Conservation (phyloP, 2,797 vertebrate species). For the Ara ararauna region DNA sequence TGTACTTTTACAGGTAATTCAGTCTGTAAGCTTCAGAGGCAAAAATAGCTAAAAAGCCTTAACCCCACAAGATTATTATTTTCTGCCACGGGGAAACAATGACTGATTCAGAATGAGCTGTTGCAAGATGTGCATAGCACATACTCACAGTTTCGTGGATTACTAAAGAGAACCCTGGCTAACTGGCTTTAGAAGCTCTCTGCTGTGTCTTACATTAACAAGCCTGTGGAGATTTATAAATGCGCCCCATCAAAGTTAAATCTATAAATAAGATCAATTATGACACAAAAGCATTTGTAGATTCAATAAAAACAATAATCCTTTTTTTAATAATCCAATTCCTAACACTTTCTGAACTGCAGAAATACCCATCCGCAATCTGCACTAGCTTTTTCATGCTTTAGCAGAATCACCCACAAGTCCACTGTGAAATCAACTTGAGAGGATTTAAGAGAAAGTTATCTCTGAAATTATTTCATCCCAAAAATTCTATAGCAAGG, state of each 20-base stretch:
- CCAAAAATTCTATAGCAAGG: neutral
- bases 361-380: neutral
- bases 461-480: slow-evolving; percentile 20
- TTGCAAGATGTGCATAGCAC: neutral
- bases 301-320: neutral
- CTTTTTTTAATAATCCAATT: neutral
- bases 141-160: neutral
- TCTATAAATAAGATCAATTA: neutral
- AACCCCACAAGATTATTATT: neutral
- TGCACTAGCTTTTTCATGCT: neutral
- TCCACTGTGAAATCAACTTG: neutral
- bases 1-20: neutral
- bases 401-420: neutral
- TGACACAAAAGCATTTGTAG: neutral
- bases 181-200: neutral
- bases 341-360: neutral
- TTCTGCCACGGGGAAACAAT: neutral
- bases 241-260: accelerated
- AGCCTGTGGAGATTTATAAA: neutral
- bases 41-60: neutral
- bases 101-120: neutral
- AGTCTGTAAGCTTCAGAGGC: neutral
- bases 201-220: neutral
- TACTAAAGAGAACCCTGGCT: neutral
- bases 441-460: slow-evolving; percentile 5